phyloP scores from a whole-genome alignment of 2,888 invertebrate genomes.

The Nineta flava region DNA sequence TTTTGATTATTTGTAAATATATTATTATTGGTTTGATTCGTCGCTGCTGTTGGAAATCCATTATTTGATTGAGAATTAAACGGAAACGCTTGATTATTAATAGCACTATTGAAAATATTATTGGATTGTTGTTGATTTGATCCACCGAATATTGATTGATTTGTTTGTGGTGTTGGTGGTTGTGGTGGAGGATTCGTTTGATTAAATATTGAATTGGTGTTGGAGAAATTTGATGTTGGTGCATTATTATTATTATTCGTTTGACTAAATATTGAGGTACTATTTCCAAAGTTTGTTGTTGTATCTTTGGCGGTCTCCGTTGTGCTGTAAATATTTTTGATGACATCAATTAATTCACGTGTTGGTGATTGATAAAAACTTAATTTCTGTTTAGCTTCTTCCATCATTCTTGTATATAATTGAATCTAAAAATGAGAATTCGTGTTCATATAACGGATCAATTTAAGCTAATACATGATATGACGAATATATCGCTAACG shows the following conservation, averaged over 20 bases:
- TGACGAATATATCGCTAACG: too few species aligned
- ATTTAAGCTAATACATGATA: too few species aligned
- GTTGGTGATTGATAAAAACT: neutral
- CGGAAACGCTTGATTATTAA: constrained; percentile 5
- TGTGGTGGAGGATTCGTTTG: constrained; percentile 7
- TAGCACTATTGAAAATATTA: constrained; percentile 8
- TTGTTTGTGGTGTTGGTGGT: constrained; percentile 8
- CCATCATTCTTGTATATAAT: neutral
- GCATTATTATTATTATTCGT: too few species aligned
- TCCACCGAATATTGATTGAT: neutral
- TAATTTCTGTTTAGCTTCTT: neutral
- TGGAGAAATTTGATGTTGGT: neutral
- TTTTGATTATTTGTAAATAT: constrained; percentile 17
- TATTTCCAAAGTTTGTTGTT: neutral
- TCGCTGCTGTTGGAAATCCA: constrained; percentile 16
- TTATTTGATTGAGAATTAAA: constrained; percentile 13
- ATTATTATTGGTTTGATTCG: constrained; percentile 11
- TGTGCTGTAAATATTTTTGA: neutral
- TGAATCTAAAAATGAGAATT: neutral
- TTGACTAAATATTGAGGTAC: neutral
- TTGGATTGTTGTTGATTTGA: constrained; percentile 11
- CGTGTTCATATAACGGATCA: too few species aligned
- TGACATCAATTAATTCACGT: neutral
- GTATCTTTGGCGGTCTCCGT: neutral
- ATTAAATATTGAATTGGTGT: neutral